Conservation (phyloP, 1,140 invertebrate genomes). For the Drosophila lini region DNA sequence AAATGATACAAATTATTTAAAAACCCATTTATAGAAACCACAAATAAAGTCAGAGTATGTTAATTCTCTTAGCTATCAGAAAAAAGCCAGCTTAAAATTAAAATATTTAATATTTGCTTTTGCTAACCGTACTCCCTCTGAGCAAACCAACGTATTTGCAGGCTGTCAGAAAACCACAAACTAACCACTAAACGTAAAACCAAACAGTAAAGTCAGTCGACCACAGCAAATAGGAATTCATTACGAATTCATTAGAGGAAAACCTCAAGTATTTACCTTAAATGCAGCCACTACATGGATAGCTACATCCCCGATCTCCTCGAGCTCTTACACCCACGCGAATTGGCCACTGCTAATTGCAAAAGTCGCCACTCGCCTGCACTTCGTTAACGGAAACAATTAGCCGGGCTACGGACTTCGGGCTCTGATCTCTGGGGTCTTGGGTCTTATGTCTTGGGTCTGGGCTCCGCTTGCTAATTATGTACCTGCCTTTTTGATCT, state of each 20-base stretch:
- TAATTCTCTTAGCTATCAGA: constrained; percentile 6
- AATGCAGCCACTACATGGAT: constrained; percentile 21
- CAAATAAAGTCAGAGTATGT: not conserved
- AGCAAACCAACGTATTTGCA: constrained; percentile 16
- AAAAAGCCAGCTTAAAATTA: not conserved
- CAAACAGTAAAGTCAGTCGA: constrained; percentile 43
- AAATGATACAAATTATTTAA: not conserved
- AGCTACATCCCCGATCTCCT: not conserved
- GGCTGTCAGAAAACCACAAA: constrained; percentile 9
- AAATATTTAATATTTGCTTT: not conserved
- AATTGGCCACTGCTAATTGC: constrained; percentile 53
- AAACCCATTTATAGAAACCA: not conserved
- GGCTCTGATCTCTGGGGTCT: constrained; percentile 5
- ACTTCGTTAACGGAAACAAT: constrained; percentile 58
- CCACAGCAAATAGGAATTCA: constrained; percentile 61
- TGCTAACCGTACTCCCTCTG: constrained; percentile 7
- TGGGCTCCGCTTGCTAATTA: constrained; percentile 49
- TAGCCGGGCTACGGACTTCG: constrained; percentile 31
- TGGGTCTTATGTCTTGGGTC: not conserved
- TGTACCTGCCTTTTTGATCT: constrained; percentile 39
- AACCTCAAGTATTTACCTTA: constrained; percentile 20
- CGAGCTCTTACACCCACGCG: constrained; percentile 15
- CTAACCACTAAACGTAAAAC: constrained; percentile 47
- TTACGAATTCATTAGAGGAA: constrained; percentile 51
- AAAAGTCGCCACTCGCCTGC: constrained; percentile 24